Evolutionary conservation across 2,113 vertebrate species (phyloP).

Genomic region (Neodon shergylaensis): DNA sequence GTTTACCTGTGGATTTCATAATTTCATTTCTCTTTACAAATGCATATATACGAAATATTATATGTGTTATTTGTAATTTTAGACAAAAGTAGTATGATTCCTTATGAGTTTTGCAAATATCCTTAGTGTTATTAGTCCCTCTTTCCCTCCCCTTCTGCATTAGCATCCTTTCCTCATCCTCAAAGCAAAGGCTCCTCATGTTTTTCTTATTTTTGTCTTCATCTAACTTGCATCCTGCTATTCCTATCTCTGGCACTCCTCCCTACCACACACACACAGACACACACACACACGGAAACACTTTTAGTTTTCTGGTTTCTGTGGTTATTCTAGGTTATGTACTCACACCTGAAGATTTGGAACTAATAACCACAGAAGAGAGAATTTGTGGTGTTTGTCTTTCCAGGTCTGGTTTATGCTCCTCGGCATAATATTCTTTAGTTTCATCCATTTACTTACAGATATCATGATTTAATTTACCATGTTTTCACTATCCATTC

Average conservation of each 20-base stretch:
- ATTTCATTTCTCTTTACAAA: neutral
- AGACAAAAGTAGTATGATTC: neutral
- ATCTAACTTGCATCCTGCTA: neutral
- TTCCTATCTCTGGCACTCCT: neutral
- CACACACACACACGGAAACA: neutral
- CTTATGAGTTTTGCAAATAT: neutral
- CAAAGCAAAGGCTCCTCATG: neutral
- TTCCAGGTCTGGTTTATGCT: neutral
- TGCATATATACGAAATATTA: neutral
- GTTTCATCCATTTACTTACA: neutral
- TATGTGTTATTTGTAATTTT: neutral
- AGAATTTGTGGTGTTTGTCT: neutral
- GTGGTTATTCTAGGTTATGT: neutral
- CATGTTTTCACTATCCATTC: neutral
- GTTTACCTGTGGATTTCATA: neutral
- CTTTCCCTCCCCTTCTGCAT: too few species aligned
- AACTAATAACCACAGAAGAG: neutral
- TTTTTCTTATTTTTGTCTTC: neutral
- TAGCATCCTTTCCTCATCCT: neutral
- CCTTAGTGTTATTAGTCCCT: neutral
- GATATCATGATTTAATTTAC: neutral
- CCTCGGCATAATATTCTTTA: neutral
- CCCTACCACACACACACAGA: neutral
- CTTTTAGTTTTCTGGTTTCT: neutral
- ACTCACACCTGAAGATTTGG: neutral